A percentile compares a stretch with the other conserved stretches of the same genome.
Conservation (phyloP, 2,888 invertebrate species). For the Phragmatobia fuliginosa region DNA sequence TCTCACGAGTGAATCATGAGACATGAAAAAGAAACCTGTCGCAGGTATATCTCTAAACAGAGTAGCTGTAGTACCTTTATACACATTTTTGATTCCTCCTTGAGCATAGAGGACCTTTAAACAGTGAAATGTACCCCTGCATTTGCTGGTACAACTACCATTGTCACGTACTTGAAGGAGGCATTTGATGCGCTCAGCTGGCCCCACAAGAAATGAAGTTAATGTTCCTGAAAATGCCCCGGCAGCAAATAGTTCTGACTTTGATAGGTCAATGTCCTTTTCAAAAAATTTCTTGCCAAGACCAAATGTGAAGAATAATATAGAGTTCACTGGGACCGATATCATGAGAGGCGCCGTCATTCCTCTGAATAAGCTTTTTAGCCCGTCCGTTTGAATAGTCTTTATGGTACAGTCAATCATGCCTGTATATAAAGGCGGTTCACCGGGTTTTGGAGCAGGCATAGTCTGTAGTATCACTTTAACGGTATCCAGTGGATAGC, state of each 20-base stretch:
- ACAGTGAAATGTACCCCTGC: slow-evolving; percentile 5
- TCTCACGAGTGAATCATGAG: not conserved
- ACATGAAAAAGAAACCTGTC: slow-evolving; percentile 8
- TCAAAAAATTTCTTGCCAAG: slow-evolving; percentile 6
- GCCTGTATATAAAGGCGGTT: slow-evolving; percentile 11
- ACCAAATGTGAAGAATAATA: slow-evolving; percentile 5
- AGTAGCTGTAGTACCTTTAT: slow-evolving; percentile 4
- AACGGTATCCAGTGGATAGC: slow-evolving; percentile 11
- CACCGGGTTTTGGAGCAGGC: slow-evolving; percentile 9
- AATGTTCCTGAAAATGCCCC: slow-evolving; percentile 7
- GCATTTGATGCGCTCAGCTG: slow-evolving; percentile 6
- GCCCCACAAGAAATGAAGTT: slow-evolving; percentile 2
- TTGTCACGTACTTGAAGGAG: slow-evolving; percentile 5
- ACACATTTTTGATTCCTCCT: slow-evolving; percentile 7
- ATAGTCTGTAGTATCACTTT: slow-evolving; percentile 20
- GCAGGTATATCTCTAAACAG: slow-evolving; percentile 12
- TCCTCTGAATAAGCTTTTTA: slow-evolving; percentile 10
- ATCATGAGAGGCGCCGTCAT: not conserved
- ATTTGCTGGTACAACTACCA: not conserved
- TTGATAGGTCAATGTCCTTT: not conserved
- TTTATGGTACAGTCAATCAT: slow-evolving; percentile 9
- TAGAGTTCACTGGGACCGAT: slow-evolving; percentile 4
- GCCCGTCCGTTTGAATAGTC: slow-evolving; percentile 7
- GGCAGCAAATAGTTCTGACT: not conserved
- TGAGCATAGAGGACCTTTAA: not conserved